Conservation (phyloP, 2,888 invertebrate genomes). For the Leptinotarsa peninsularis region DNA sequence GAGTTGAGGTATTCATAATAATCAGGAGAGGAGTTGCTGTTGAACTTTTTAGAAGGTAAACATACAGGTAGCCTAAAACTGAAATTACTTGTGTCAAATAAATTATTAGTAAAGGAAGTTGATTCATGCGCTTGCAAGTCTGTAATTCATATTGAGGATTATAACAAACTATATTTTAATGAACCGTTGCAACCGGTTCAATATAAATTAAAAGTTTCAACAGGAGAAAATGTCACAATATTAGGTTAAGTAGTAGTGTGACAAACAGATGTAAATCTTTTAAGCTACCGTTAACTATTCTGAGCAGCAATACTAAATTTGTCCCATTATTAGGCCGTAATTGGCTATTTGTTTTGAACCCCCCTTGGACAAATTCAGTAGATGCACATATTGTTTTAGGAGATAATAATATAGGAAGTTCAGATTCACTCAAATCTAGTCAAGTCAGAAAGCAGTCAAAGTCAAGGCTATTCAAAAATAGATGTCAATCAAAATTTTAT, state of each 20-base stretch:
- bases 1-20: conserved; percentile 13
- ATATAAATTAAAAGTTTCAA: conserved; percentile 23
- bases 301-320: neutral
- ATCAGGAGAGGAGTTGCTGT: neutral
- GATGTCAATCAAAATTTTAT: neutral
- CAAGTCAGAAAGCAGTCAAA: neutral
- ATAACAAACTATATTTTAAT: conserved; percentile 7
- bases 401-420: neutral
- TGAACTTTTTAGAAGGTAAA: neutral
- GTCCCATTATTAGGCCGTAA: conserved; percentile 5
- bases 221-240: conserved; percentile 22
- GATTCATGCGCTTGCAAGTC: conserved; percentile 25
- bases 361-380: neutral
- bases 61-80: conserved; percentile 22
- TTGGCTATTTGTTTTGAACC: conserved; percentile 8
- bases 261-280: neutral
- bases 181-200: conserved; percentile 18
- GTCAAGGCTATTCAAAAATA: neutral
- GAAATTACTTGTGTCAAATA: conserved; percentile 13
- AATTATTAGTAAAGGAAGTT: conserved; percentile 25
- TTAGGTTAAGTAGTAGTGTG: conserved; percentile 27
- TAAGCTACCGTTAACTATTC: too few species aligned
- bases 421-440: conserved; percentile 1
- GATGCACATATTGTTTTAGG: conserved; percentile 4
- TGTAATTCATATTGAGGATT: conserved; percentile 17